A percentile compares a stretch with the other conserved stretches of the same genome.
Conservation (phyloP, 2,797 vertebrate species). For the Enteromius viviparus region DNA sequence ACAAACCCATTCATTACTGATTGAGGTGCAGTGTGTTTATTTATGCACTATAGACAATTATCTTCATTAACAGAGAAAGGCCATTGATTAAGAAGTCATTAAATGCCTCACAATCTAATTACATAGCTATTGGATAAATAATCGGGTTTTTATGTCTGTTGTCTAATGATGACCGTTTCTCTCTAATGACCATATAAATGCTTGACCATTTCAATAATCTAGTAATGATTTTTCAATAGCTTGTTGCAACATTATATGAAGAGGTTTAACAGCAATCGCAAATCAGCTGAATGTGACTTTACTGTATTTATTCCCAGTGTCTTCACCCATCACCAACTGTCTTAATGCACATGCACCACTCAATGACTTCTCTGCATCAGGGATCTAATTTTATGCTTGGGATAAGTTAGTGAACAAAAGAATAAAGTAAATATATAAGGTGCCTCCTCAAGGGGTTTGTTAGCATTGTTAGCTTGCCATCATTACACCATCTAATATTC, state of each 20-base stretch:
- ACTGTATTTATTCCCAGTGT: background rate
- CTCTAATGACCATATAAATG: conserved; percentile 1
- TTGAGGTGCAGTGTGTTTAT: conserved; percentile 1
- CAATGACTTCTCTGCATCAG: conserved; percentile 27
- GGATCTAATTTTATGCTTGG: conserved; percentile 22
- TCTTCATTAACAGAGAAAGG: conserved; percentile 29
- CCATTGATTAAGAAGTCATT: conserved; percentile 37
- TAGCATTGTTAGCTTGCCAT: background rate
- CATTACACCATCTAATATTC: background rate
- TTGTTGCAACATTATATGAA: background rate
- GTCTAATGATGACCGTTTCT: background rate
- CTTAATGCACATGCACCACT: background rate
- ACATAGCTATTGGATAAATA: conserved; percentile 15
- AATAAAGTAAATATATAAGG: background rate
- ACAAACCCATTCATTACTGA: conserved; percentile 3
- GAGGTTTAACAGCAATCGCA: background rate
- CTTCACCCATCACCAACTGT: background rate
- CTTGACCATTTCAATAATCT: background rate
- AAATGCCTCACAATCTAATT: conserved; percentile 41
- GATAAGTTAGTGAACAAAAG: background rate
- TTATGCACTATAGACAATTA: background rate
- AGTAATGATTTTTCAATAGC: conserved; percentile 25
- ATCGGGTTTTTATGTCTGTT: background rate
- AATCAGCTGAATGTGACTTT: background rate
- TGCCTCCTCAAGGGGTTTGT: background rate